Base-by-base conservation (phyloP, 1,140 invertebrate species). In the Leguminivora glycinivorella region DNA sequence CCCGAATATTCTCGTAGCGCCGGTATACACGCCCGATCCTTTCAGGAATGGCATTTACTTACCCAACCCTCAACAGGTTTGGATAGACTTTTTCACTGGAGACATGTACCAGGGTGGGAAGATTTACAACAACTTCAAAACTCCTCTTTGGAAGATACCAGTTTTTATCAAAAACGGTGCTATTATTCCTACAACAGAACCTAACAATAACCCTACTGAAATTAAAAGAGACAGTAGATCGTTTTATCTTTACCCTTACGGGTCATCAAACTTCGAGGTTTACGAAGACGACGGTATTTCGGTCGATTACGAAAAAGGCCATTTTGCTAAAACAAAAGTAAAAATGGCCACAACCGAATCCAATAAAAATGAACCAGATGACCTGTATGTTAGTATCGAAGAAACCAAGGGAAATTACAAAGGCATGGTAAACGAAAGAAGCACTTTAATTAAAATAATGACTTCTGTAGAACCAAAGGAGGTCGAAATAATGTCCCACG, bases 241-340 rank as follows among this genome's bases (percentile, higher is more conserved):
- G 12, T 83, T 87, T 71, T 78, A 78, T 31, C 67, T 91, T 43
- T 91, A 91, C 67, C 83, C 89, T 24, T 88, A 82, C 63, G 77
- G 74, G 5, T 71, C 79, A 68, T 74, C 79, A 10, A 77, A 29
- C 22, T 88, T 89, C 69, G 43, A 69, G 40, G 75, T 89, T 29
- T 91, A 88, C 70, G 89, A 91, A 85, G 89, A 91, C 63, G 89
- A 91, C 70, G 89, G 89, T n/a, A 77, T 81, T 69, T 72, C 80
- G 17, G 67, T 74, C 12, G 76, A 83, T 68, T 89, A 91, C 70
- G 73, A 82, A 66, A 69, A 85, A 56, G 76, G 76, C 0, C 40
- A 75, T 24, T 83, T 75, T 67, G 86, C 87, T 56, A 79, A 68
- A 24, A 89, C 86, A 7, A 74, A 82, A 66, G 78, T 91, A 24